Evolutionary conservation across 2,797 vertebrate genomes (phyloP).

Genomic region (Rallus crepitans): DNA sequence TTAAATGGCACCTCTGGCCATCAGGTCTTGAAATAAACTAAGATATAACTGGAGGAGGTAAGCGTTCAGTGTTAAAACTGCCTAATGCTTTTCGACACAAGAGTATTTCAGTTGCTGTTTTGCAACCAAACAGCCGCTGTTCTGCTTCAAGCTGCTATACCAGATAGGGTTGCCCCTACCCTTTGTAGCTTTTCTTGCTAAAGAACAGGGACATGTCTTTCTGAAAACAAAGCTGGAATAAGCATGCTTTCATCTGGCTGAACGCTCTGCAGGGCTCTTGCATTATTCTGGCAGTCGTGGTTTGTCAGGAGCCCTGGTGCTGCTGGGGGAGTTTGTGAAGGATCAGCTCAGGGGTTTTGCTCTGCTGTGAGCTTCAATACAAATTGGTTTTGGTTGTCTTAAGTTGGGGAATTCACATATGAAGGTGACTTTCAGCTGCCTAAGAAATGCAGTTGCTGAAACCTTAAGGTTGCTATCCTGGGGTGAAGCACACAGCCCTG

Average conservation of each 20-base stretch:
- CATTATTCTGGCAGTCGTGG: accelerated
- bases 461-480: neutral
- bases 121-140: neutral
- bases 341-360: neutral
- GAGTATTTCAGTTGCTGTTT: neutral
- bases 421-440: neutral
- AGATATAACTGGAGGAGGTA: neutral
- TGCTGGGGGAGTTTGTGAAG: neutral
- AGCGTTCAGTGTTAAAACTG: neutral
- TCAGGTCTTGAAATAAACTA: neutral
- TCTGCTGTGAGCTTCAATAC: neutral
- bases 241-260: neutral
- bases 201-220: neutral
- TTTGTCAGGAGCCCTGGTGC: neutral
- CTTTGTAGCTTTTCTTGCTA: neutral
- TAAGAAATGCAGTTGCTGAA: neutral
- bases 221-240: neutral
- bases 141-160: neutral
- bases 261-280: neutral
- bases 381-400: neutral
- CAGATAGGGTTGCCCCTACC: neutral
- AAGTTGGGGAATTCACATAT: accelerated
- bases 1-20: neutral
- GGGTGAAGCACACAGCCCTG: neutral
- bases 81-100: neutral